Conservation (phyloP, 2,888 invertebrate genomes). For the Drosophila tripunctata region DNA sequence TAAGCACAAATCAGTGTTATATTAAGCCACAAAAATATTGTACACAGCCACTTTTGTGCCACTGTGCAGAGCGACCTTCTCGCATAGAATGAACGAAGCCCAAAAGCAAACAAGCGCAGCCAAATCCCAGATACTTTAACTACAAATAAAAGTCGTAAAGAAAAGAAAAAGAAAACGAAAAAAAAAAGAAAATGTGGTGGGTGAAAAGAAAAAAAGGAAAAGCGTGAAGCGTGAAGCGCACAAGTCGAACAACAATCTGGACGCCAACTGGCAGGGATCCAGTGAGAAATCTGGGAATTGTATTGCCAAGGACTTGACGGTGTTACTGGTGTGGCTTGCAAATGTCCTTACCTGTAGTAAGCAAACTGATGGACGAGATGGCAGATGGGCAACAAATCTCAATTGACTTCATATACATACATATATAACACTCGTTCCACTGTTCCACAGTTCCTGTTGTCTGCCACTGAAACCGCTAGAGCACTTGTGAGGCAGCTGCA, state of each 20-base stretch:
- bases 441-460: not conserved
- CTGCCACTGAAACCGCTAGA: constrained; percentile 6
- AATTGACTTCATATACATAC: constrained; percentile 53
- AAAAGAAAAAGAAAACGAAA: constrained; percentile 10
- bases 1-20: no score
- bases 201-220: constrained; percentile 13
- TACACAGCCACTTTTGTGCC: constrained; percentile 5
- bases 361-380: constrained; percentile 35
- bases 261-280: constrained; percentile 4
- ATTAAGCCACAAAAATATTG: no score
- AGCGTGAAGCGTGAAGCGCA: constrained; percentile 26
- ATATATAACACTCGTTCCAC: not conserved
- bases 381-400: constrained; percentile 51
- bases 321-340: constrained; percentile 23
- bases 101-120: constrained; percentile 63
- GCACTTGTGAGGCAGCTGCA: constrained; percentile 50
- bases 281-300: not conserved
- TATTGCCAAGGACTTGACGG: not conserved
- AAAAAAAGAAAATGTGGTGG: constrained; percentile 17
- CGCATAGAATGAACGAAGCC: constrained; percentile 53
- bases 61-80: constrained; percentile 47
- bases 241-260: constrained; percentile 25
- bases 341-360: constrained; percentile 59
- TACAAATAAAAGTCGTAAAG: constrained; percentile 58
- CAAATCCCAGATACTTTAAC: constrained; percentile 69